Base-by-base conservation (phyloP, 1,140 invertebrate species). In the Calosoma granatense region DNA sequence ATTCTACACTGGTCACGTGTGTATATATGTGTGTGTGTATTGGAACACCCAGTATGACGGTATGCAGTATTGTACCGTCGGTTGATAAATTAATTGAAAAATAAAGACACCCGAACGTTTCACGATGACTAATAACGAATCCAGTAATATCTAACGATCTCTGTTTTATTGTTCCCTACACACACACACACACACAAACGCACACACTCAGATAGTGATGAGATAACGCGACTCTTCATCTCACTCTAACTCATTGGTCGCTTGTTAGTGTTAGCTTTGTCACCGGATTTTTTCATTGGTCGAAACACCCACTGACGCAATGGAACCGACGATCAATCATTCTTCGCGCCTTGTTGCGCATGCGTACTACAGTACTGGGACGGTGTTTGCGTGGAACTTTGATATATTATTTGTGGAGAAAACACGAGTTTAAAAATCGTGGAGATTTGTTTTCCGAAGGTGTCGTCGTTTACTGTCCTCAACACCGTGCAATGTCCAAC, bases 331-430 rank as follows among this genome's bases (percentile, higher is more conserved):
- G 17, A 47, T 47, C 41, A 17, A 47, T 47, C 41, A 47, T 47
- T 47, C 41, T n/a, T n/a, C n/a, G n/a, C n/a, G n/a, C n/a, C n/a
- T n/a, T n/a, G n/a, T n/a, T n/a, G 15, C 15, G 41, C 17, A 47
- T 4, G 17, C 6, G 3, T 9, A 11, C 15, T 12, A 47, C 15
- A 17, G 41, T 17, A 47, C 17, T 3, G 3, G 17, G 9, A 9
- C 3, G 3, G 6, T 17, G 41, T 47, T 47, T 47, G 41, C 15
- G 22, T 53, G 22, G 55, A 59, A 64, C 61, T 64, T 64, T 64
- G 63, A 64, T 64, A 61, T 63, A 64, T 64, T 64, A 61, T 64
- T 64, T 64, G 61, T 64, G 61, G 61, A 59, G 60, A 61, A 52
- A 59, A 60, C 61, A 55, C 53, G 52, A 56, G 56, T 59, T 60